Percentiles rank a stretch among this genome's conserved stretches.
These are phyloP conservation scores for Ivindomyrus marchei DNA, from an alignment of 2,113 vertebrate species.

Conservation along the genomic window DNA sequence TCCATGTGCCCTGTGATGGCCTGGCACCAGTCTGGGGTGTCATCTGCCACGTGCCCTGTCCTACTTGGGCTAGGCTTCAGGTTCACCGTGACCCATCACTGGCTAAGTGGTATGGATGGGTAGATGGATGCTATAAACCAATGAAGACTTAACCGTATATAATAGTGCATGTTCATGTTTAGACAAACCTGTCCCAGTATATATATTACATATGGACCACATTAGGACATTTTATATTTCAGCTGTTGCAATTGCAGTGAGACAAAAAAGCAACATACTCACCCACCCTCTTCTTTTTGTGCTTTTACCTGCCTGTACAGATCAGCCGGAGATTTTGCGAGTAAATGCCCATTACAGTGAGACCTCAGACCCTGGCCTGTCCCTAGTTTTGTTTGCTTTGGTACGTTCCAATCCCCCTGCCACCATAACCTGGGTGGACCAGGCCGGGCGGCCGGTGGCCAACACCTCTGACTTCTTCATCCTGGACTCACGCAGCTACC, in stretches of 20 bases:
- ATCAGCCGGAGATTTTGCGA: slow-evolving; percentile 75
- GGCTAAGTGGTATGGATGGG: not conserved
- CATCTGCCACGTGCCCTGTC: not conserved
- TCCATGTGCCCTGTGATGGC: not conserved
- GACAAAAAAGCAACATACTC: not conserved
- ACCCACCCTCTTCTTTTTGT: slow-evolving; percentile 11
- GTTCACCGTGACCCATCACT: not conserved
- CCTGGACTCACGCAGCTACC: slow-evolving; percentile 63
- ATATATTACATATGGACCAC: not conserved
- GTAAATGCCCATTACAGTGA: slow-evolving; percentile 65
- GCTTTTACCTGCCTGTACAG: slow-evolving; percentile 45
- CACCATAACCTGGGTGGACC: slow-evolving; percentile 71
- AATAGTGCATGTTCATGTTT: not conserved
- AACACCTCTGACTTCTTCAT: slow-evolving; percentile 73
- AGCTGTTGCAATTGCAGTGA: not conserved
- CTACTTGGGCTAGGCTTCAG: not conserved
- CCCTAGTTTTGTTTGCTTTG: slow-evolving; percentile 75
- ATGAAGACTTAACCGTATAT: not conserved
- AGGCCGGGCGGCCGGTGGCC: slow-evolving; percentile 61
- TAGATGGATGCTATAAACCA: not conserved
- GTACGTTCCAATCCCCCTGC: slow-evolving; percentile 74
- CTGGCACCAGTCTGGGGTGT: not conserved
- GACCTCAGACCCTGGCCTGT: slow-evolving; percentile 58
- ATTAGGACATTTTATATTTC: not conserved
- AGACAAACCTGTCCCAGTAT: not conserved